phyloP scores from a whole-genome alignment of 2,797 vertebrate species.

The Enteromius paludinosus region DNA sequence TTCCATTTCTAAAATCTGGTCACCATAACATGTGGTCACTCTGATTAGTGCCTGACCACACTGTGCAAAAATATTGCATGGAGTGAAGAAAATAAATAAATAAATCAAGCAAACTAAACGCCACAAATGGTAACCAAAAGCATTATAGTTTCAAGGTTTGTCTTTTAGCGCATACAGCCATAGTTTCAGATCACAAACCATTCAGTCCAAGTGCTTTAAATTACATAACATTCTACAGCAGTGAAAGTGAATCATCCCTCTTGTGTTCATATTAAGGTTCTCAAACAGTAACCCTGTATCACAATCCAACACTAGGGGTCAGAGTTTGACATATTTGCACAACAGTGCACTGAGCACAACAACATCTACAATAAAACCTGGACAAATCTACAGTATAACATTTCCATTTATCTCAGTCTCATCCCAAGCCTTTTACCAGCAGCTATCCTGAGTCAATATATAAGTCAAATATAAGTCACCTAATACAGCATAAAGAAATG shows the following conservation, averaged over 20 bases:
- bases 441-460: neutral
- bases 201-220: neutral
- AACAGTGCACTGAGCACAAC: neutral
- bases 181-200: neutral
- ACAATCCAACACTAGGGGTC: constrained; percentile 71
- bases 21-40: neutral
- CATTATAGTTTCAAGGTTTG: neutral
- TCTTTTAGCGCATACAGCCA: neutral
- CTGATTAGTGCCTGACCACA: neutral
- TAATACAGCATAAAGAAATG: neutral
- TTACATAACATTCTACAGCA: neutral
- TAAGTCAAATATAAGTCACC: neutral
- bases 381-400: neutral
- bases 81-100: neutral
- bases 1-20: neutral
- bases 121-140: neutral
- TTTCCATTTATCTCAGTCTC: constrained; percentile 13
- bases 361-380: neutral
- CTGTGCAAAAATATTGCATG: neutral
- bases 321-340: constrained; percentile 56
- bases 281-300: neutral
- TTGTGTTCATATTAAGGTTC: neutral
- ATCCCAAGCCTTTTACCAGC: neutral
- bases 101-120: neutral
- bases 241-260: neutral